Conservation (phyloP, 1,140 invertebrate species). For the Dermatophagoides farinae region DNA sequence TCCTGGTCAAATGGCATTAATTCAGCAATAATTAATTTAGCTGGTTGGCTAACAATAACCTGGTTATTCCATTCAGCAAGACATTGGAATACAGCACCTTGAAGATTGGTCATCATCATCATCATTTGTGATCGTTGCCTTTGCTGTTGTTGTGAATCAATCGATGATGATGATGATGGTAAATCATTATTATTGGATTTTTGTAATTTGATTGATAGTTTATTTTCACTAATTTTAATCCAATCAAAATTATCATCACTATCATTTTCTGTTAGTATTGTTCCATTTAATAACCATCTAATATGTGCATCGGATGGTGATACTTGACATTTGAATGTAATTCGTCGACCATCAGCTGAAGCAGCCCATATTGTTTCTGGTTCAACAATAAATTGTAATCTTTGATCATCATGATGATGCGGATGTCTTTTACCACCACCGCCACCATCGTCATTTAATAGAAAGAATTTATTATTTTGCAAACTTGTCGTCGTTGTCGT, state of each 20-base stretch:
- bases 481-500: not conserved
- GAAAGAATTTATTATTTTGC: not conserved
- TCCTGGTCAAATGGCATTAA: slow-evolving; percentile 14
- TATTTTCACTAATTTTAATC: not conserved
- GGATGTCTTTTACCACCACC: not conserved
- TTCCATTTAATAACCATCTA: slow-evolving; percentile 17
- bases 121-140: not conserved
- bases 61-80: slow-evolving; percentile 11
- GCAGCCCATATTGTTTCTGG: slow-evolving; percentile 10
- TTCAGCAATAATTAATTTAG: slow-evolving; percentile 17
- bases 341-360: not conserved
- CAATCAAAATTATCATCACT: not conserved
- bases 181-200: not conserved
- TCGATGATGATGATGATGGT: no score
- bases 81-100: slow-evolving; percentile 17
- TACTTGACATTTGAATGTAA: slow-evolving; percentile 12
- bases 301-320: slow-evolving; percentile 12
- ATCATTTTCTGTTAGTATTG: not conserved
- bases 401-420: not conserved
- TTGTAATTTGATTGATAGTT: not conserved
- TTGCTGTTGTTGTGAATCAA: not conserved
- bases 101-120: not conserved
- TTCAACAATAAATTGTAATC: slow-evolving; percentile 11
- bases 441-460: not conserved
- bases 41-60: slow-evolving; percentile 18